Percentiles rank a stretch among this genome's conserved stretches.
Evolutionary conservation across 2,888 invertebrate genomes (phyloP).

Genomic region (Zygothrica quintamaculata): DNA sequence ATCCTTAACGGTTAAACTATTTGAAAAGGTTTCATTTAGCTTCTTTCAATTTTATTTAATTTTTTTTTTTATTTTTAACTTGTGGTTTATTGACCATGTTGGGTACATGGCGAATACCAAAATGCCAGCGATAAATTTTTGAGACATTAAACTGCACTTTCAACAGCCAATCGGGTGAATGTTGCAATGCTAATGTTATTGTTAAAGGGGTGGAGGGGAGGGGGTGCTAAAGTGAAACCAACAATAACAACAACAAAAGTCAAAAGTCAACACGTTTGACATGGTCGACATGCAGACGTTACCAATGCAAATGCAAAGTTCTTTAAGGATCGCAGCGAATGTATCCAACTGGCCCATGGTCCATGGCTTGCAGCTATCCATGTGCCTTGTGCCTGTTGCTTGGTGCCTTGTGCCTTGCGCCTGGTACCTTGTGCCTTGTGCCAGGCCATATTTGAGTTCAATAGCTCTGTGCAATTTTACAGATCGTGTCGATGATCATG

Average conservation of each 20-base stretch:
- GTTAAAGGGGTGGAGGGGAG: conserved; percentile 14
- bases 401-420: conserved; percentile 16
- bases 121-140: conserved; percentile 79
- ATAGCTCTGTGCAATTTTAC: conserved; percentile 70
- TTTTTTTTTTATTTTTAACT: conserved; percentile 18
- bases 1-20: conserved; percentile 27
- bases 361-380: conserved; percentile 27
- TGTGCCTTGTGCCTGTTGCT: conserved; percentile 23
- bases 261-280: conserved; percentile 81
- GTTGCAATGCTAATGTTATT: conserved; percentile 17
- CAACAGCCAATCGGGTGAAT: conserved; percentile 42
- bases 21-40: conserved; percentile 52
- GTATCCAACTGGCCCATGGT: not conserved
- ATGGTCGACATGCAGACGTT: conserved; percentile 79
- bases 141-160: conserved; percentile 80
- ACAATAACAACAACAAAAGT: conserved; percentile 59
- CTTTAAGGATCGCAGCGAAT: conserved; percentile 42
- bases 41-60: conserved; percentile 24
- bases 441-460: conserved; percentile 71
- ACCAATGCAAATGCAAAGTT: conserved; percentile 69
- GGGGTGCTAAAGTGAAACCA: no score
- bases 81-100: conserved; percentile 74
- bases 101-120: conserved; percentile 69
- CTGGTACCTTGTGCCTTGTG: conserved; percentile 22
- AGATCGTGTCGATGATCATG: conserved; percentile 80